Evolutionary conservation across 2,888 invertebrate genomes (phyloP).

Genomic region (Brachyopa scutellaris): DNA sequence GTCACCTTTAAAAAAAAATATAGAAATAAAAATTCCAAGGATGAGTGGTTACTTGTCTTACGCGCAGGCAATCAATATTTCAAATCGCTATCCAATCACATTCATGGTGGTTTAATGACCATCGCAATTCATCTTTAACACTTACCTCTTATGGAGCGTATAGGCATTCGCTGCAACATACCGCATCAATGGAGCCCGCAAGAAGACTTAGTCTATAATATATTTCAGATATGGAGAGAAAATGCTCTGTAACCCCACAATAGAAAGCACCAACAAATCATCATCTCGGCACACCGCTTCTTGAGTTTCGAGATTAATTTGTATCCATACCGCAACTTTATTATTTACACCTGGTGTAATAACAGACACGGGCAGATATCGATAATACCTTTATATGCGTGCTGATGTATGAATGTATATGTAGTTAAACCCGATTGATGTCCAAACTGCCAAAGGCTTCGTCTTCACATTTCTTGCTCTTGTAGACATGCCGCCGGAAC

Average conservation of each 20-base stretch:
- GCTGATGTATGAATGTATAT: conserved; percentile 16
- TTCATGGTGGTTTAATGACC: conserved; percentile 52
- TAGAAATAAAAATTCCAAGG: not conserved
- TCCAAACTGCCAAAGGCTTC: conserved; percentile 69
- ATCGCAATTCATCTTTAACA: conserved; percentile 62
- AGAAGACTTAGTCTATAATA: conserved; percentile 47
- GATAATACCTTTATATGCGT: conserved; percentile 52
- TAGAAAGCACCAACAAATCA: conserved; percentile 68
- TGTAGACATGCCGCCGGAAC: conserved; percentile 64
- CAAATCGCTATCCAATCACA: conserved; percentile 50
- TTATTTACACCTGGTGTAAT: conserved; percentile 72
- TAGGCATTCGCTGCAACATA: conserved; percentile 43
- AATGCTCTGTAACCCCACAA: conserved; percentile 50
- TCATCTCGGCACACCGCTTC: conserved; percentile 65
- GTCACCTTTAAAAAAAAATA: not conserved
- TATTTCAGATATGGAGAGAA: conserved; percentile 27
- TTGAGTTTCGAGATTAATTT: conserved; percentile 70
- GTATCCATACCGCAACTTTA: conserved; percentile 69
- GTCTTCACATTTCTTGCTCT: conserved; percentile 53
- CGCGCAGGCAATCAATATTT: conserved; percentile 48
- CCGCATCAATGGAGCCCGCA: conserved; percentile 66
- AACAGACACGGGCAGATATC: conserved; percentile 66
- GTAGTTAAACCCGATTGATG: conserved; percentile 66
- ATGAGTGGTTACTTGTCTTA: conserved; percentile 56
- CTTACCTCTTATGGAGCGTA: conserved; percentile 46